Base-by-base conservation (phyloP, 1,140 invertebrate species). In the Euura saliciscinereae region DNA sequence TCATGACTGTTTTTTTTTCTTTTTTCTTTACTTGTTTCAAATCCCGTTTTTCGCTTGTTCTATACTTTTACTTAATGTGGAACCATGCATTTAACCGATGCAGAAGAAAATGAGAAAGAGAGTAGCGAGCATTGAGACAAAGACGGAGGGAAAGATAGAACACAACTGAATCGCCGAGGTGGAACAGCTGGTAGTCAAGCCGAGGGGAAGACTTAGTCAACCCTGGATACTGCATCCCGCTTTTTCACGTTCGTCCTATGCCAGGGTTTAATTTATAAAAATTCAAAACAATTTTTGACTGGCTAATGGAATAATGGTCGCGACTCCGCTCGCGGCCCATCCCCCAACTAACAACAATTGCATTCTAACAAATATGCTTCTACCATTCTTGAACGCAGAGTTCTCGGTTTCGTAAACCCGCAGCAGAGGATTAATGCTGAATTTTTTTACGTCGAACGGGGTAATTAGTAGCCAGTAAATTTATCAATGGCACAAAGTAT, bases 181-280 rank as follows among this genome's bases (percentile, higher is more conserved):
- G 51, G 51, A 59, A 59, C 51, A 59, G 51, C 51, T n/a, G 51
- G 51, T 59, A 59, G 51, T n/a, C 51, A 59, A 59, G 51, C 51
- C 51, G 51, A 59, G 51, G 51, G 51, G 51, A 59, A 59, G 5
- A 59, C 51, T 59, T 59, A 59, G 51, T 59, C 51, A 59, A 59
- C 51, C 51, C 51, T 59, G 51, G 10, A 8, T 28, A 28, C 28
- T 28, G 28, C 28, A 28, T 59, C 13, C 8, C 51, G 3, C 51
- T 59, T 59, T 59, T 59, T 59, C 51, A 59, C 51, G 13, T 59
- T 59, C 51, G 51, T n/a, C 10, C 28, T 59, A 59, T 59, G 10
- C 51, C 51, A 59, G 28, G 28, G 13, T 59, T 59, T 59, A 59
- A 59, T 59, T 59, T 59, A 59, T n/a, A 8, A 59, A 59, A 59